phyloP scores from a whole-genome alignment of 1,140 invertebrate genomes.

The Saccostrea glomerata region DNA sequence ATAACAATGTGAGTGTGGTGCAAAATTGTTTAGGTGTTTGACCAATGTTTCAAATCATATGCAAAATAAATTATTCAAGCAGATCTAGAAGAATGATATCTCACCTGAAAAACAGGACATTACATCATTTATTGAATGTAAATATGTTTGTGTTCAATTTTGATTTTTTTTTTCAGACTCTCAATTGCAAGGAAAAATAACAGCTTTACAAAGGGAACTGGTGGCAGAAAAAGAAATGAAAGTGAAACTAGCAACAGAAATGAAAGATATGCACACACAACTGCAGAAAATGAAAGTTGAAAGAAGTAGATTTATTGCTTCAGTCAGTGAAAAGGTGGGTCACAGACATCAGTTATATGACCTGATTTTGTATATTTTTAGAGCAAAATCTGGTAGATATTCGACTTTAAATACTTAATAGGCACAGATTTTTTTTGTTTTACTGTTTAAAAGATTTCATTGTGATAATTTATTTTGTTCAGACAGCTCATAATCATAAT shows the following conservation, averaged over 20 bases:
- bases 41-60: no score
- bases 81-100: no score
- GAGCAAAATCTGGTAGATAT: no score
- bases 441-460: no score
- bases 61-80: no score
- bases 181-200: conserved; percentile 70
- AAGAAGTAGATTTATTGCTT: conserved; percentile 64
- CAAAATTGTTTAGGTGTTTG: no score
- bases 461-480: no score
- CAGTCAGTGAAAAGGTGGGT: conserved; percentile 69
- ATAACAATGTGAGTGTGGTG: no score
- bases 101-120: background rate
- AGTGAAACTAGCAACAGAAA: conserved; percentile 60
- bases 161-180: conserved; percentile 48
- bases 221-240: conserved; percentile 62
- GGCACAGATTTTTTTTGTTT: no score
- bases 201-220: conserved; percentile 62
- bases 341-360: background rate
- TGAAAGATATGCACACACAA: conserved; percentile 62
- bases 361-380: background rate
- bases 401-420: no score
- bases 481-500: no score
- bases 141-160: background rate
- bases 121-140: no score
- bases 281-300: conserved; percentile 67